A percentile compares a stretch with the other conserved stretches of the same genome.
These are phyloP conservation scores for Otis tarda DNA, from an alignment of 2,113 vertebrate genomes.

Conservation along the genomic window DNA sequence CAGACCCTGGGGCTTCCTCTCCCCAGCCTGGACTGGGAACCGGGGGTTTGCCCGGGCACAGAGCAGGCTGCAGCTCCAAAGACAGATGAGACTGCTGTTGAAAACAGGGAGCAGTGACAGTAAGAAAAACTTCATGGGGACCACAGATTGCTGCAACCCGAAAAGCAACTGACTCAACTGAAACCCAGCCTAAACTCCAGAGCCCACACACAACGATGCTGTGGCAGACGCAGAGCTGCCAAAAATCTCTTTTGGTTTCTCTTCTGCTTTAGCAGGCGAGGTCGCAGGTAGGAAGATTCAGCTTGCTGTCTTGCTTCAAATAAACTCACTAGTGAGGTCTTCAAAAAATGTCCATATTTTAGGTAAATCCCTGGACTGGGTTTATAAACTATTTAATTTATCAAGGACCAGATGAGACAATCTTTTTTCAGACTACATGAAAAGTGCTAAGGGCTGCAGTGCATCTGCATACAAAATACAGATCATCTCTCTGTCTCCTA, in stretches of 20 bases:
- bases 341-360: background rate
- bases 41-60: fast-evolving
- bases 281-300: background rate
- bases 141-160: background rate
- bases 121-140: background rate
- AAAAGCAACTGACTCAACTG: background rate
- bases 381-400: background rate
- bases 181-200: background rate
- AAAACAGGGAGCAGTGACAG: background rate
- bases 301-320: background rate
- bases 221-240: fast-evolving
- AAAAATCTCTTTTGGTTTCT: background rate
- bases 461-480: background rate
- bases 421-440: background rate
- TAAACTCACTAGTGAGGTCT: background rate
- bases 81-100: background rate
- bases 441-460: background rate
- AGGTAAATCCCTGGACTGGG: background rate
- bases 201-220: background rate
- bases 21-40: background rate
- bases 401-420: background rate
- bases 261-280: background rate
- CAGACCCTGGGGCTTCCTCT: background rate
- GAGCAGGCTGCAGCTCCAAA: background rate
- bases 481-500: background rate